A percentile compares a stretch with the other conserved stretches of the same genome.
These are phyloP conservation scores for Montipora capricornis DNA, from an alignment of 64 coral and sea anemone species.

Conservation along the genomic window DNA sequence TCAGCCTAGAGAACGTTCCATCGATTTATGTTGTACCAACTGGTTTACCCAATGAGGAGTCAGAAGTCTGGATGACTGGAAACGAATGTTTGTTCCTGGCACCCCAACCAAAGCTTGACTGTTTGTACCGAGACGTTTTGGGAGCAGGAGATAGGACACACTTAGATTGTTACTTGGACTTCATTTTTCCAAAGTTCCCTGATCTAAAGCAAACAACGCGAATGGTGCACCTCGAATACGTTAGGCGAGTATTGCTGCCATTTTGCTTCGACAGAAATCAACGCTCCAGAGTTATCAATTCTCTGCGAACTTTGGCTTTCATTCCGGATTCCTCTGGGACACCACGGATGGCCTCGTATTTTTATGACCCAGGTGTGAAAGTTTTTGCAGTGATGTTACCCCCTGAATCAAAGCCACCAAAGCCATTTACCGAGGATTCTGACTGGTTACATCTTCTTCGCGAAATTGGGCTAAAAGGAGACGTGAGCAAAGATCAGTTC, in stretches of 20 bases:
- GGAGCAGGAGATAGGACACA: slow-evolving; percentile 64
- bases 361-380: slow-evolving; percentile 83
- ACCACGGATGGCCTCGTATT: slow-evolving; percentile 65
- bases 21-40: slow-evolving; percentile 63
- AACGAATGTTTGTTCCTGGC: slow-evolving; percentile 76
- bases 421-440: slow-evolving; percentile 61
- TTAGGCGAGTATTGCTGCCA: slow-evolving; percentile 49
- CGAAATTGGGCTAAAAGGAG: slow-evolving; percentile 63
- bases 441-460: slow-evolving; percentile 74
- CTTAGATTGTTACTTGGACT: slow-evolving; percentile 79
- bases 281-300: slow-evolving; percentile 24
- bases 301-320: slow-evolving; percentile 62
- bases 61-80: slow-evolving; percentile 67
- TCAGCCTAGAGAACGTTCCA: slow-evolving; percentile 57
- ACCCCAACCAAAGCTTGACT: slow-evolving; percentile 36
- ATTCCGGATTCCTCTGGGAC: slow-evolving; percentile 65
- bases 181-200: slow-evolving; percentile 86
- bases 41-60: slow-evolving; percentile 71
- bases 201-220: slow-evolving; percentile 54
- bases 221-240: slow-evolving; percentile 67
- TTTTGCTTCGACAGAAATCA: neutral
- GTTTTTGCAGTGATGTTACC: slow-evolving; percentile 91
- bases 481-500: slow-evolving; percentile 64
- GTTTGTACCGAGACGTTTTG: slow-evolving; percentile 58
- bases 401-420: slow-evolving; percentile 46